Percentiles rank a stretch among this genome's conserved stretches.
phyloP scores from a whole-genome alignment of 2,113 vertebrate genomes.

The Synodontis membranacea region DNA sequence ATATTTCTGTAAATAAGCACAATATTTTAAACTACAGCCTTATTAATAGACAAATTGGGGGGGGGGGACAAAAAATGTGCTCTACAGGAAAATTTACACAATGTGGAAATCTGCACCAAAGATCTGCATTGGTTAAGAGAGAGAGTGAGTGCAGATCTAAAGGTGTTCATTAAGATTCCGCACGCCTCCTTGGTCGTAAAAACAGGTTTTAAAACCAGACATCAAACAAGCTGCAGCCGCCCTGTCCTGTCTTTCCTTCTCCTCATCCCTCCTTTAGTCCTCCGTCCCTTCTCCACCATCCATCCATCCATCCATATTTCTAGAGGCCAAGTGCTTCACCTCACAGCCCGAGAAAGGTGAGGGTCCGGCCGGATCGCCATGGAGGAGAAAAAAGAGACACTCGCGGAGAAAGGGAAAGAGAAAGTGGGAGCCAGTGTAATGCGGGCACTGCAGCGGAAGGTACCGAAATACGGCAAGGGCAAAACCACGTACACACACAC shows the following conservation, averaged over 20 bases:
- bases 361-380: constrained; percentile 34
- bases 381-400: constrained; percentile 51
- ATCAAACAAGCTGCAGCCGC: constrained; percentile 58
- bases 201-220: constrained; percentile 61
- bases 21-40: neutral
- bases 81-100: too few species aligned
- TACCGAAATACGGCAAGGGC: constrained; percentile 44
- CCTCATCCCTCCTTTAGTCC: constrained; percentile 41
- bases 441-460: constrained; percentile 54
- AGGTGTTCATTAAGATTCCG: constrained; percentile 55
- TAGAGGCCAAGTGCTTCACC: constrained; percentile 32
- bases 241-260: constrained; percentile 44
- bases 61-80: neutral
- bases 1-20: neutral
- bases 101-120: constrained; percentile 1
- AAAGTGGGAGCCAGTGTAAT: constrained; percentile 35
- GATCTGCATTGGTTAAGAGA: neutral
- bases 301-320: constrained; percentile 38
- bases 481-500: constrained; percentile 29
- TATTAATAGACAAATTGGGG: constrained; percentile 50
- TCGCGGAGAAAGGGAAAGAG: constrained; percentile 57
- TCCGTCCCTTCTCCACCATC: constrained; percentile 37
- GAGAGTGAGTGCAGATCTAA: constrained; percentile 19
- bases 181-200: constrained; percentile 63
- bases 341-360: constrained; percentile 36